These are phyloP conservation scores for Phocides pigmalion DNA, from an alignment of 1,140 invertebrate species.

Conservation along the genomic window DNA sequence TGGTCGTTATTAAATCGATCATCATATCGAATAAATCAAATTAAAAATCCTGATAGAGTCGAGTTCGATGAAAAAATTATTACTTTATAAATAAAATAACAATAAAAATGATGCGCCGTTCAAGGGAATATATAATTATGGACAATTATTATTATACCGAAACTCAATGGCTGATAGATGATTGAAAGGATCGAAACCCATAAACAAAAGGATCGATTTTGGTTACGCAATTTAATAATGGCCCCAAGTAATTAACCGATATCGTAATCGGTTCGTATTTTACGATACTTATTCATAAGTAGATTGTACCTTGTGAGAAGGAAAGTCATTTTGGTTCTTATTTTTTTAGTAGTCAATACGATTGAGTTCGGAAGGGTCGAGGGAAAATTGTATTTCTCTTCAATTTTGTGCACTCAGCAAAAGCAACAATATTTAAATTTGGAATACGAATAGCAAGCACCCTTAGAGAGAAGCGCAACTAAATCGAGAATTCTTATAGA, in stretches of 20 bases:
- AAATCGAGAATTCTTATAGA: slow-evolving; percentile 36
- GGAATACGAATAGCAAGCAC: slow-evolving; percentile 52
- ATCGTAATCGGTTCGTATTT: slow-evolving; percentile 58
- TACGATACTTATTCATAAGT: slow-evolving; percentile 39
- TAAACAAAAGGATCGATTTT: slow-evolving; percentile 81
- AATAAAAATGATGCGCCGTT: slow-evolving; percentile 81
- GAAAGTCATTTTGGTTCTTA: slow-evolving; percentile 41
- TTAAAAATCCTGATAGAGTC: slow-evolving; percentile 78
- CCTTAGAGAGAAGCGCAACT: slow-evolving; percentile 50
- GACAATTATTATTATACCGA: slow-evolving; percentile 82
- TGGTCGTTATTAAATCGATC: slow-evolving; percentile 78
- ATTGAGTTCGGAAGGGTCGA: slow-evolving; percentile 61
- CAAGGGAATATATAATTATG: slow-evolving; percentile 83
- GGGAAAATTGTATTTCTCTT: slow-evolving; percentile 77
- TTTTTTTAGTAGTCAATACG: slow-evolving; percentile 54
- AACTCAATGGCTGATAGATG: slow-evolving; percentile 81
- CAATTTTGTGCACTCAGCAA: slow-evolving; percentile 78
- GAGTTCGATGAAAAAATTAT: slow-evolving; percentile 77
- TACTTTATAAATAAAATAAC: slow-evolving; percentile 84
- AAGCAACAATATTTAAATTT: slow-evolving; percentile 80
- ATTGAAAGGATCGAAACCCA: slow-evolving; percentile 81
- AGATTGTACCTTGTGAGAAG: slow-evolving; percentile 35
- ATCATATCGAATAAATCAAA: slow-evolving; percentile 82
- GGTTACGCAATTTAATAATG: slow-evolving; percentile 80
- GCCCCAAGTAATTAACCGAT: slow-evolving; percentile 73